Base-by-base conservation (phyloP, 2,113 vertebrate species). In the Rana temporaria region DNA sequence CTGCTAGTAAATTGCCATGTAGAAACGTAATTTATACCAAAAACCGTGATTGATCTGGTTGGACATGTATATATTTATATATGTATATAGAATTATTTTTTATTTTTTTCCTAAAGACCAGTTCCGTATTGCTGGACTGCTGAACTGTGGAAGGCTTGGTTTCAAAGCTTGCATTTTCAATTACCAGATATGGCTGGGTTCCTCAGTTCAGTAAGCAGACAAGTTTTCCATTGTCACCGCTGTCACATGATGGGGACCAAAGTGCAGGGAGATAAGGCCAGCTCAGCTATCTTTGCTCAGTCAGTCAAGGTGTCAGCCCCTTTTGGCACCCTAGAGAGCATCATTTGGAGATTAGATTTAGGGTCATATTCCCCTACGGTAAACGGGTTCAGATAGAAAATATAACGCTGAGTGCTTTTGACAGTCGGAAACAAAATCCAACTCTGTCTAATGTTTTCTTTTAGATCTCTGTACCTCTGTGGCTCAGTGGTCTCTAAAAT, bases 261-360 rank as follows among this genome's bases (percentile, higher is more conserved):
- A 69, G 66, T 84, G 62, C 34, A 73, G 24, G 78, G 85, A 81
- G 78, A 81, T 63, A 72, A 71, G 38, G 6, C 57, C 6, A 20
- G 18, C 53, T 16, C 24, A 78, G 42, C 12, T 57, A 77, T 85
- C 87, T 86, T 86, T 38, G 52, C 72, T 79, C 60, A 80, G 80
- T 85, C 89, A 87, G 30, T 71, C 82, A 85, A 86, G 70, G 81
- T 87, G 86, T 88, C 86, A 88, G 84, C 77, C 85, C 85, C 79
- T 85, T 85, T 85, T 59, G 87, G 26, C 26, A 88, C 82, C 71
- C 84, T 71, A 76, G 84, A 87, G 72, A 84, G 89, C 86, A 87
- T 87, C 87, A 87, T 86, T 85, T 85, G 81, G 84, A 0, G 20
- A 88, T 89, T 86, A 86, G 81, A 82, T 84, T 74, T 52, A 18